Conservation (phyloP, 2,888 invertebrate species). For the Thecophora atra region DNA sequence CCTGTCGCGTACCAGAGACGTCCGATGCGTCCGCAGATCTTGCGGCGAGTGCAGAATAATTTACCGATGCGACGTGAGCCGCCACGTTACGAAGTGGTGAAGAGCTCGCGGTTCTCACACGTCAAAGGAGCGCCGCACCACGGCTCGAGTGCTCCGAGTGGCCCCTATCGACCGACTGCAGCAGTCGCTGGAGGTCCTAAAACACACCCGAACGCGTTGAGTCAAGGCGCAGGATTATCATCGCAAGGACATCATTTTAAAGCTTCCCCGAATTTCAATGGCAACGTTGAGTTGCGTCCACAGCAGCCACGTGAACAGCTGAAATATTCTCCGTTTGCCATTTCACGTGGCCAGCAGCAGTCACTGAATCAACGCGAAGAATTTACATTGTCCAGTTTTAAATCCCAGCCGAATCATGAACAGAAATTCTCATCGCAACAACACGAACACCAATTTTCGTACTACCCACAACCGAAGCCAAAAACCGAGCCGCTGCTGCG, state of each 20-base stretch:
- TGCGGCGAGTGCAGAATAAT: constrained; percentile 52
- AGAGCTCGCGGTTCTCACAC: constrained; percentile 49
- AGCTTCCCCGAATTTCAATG: constrained; percentile 58
- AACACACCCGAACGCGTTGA: constrained; percentile 43
- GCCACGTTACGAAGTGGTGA: constrained; percentile 46
- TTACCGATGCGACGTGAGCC: constrained; percentile 41
- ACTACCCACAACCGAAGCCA: constrained; percentile 5
- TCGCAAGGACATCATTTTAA: constrained; percentile 55
- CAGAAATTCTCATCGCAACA: constrained; percentile 35
- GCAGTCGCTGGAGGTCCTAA: constrained; percentile 29
- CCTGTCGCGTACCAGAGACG: constrained; percentile 39
- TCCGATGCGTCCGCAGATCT: constrained; percentile 48
- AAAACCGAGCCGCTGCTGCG: constrained; percentile 19
- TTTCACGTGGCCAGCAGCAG: constrained; percentile 23
- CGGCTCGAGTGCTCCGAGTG: constrained; percentile 47
- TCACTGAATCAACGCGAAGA: constrained; percentile 19
- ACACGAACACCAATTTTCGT: constrained; percentile 24
- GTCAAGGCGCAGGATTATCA: constrained; percentile 24
- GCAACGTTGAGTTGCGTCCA: constrained; percentile 53
- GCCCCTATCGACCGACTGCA: constrained; percentile 41
- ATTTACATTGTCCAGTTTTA: constrained; percentile 36
- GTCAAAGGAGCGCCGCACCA: constrained; percentile 36
- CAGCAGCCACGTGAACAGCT: constrained; percentile 40
- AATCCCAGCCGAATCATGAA: constrained; percentile 33
- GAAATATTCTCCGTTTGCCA: constrained; percentile 50